Conservation (phyloP, 2,797 vertebrate species). For the Lepidocolaptes lacrymiger region DNA sequence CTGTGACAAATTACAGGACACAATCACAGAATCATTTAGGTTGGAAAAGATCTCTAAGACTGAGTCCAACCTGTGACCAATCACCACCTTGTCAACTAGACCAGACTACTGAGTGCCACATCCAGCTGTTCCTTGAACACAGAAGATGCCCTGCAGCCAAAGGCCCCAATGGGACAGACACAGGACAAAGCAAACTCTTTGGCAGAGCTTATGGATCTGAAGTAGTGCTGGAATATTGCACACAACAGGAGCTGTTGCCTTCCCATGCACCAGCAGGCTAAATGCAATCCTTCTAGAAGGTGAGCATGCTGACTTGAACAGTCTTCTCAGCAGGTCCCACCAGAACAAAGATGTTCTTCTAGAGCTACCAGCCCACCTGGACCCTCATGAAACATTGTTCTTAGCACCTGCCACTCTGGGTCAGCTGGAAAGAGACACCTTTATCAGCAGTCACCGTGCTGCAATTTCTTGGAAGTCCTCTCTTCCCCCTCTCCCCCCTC, state of each 20-base stretch:
- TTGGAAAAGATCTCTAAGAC: neutral
- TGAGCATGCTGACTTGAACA: neutral
- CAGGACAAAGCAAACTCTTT: neutral
- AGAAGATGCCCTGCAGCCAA: neutral
- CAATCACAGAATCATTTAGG: neutral
- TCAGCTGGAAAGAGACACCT: neutral
- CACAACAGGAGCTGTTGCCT: neutral
- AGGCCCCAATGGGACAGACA: neutral
- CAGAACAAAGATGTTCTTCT: neutral
- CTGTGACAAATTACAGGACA: rapidly evolving
- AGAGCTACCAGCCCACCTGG: neutral
- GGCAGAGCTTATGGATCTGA: neutral
- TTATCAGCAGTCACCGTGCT: neutral
- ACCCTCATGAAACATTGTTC: neutral
- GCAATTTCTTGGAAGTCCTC: neutral
- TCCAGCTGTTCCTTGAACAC: neutral
- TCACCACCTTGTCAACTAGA: neutral
- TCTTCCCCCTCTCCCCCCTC: neutral
- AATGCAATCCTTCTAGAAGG: neutral
- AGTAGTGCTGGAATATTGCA: neutral
- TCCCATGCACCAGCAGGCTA: neutral
- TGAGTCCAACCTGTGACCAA: neutral
- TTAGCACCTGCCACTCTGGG: rapidly evolving
- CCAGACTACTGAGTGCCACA: neutral
- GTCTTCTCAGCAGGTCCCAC: neutral